Conservation (phyloP, 2,797 vertebrate species). For the Carduelis carduelis region DNA sequence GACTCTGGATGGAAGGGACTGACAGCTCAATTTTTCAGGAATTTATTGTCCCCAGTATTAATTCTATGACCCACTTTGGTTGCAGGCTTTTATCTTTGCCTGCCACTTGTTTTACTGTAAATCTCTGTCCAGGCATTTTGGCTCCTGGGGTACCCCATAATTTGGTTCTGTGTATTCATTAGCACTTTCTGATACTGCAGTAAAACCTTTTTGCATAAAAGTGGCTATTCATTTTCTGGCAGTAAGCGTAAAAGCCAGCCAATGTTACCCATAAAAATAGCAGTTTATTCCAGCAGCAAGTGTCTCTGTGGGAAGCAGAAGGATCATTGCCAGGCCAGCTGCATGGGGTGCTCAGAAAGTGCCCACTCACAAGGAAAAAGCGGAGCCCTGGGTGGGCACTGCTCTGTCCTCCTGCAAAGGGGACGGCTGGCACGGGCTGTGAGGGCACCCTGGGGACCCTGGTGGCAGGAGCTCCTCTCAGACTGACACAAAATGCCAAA, state of each 20-base stretch:
- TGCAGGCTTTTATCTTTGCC: slow-evolving; percentile 27
- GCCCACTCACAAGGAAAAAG: background rate
- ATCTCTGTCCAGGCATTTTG: background rate
- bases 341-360: background rate
- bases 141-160: background rate
- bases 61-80: background rate
- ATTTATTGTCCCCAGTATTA: slow-evolving; percentile 2
- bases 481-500: accelerated
- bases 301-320: background rate
- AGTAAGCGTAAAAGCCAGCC: background rate
- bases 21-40: slow-evolving; percentile 34
- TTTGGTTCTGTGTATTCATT: slow-evolving; percentile 22
- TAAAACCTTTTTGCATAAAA: slow-evolving; percentile 28
- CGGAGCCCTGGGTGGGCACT: accelerated
- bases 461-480: background rate
- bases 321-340: background rate
- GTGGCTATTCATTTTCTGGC: slow-evolving; percentile 29
- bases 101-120: background rate
- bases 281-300: background rate
- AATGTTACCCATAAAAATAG: background rate
- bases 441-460: background rate
- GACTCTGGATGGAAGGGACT: background rate
- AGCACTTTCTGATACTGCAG: background rate
- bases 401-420: background rate
- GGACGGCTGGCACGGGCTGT: accelerated